Evolutionary conservation across 2,113 vertebrate species (phyloP).

Genomic region (Ptychochromis oligacanthus): DNA sequence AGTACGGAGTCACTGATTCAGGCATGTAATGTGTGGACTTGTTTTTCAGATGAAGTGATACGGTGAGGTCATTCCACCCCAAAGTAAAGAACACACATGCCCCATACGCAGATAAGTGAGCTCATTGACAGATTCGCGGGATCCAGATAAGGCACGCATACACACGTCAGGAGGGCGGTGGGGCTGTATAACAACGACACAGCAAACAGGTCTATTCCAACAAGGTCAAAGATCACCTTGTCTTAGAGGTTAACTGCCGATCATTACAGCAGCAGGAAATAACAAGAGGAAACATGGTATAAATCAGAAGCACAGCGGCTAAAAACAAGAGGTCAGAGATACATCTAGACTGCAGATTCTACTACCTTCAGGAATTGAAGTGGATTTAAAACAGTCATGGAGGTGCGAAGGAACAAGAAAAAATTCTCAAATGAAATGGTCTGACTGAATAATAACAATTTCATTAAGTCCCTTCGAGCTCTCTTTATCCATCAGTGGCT

Average conservation of each 20-base stretch:
- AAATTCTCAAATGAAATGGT: no score
- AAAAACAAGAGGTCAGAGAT: no score
- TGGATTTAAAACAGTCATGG: no score
- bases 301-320: no score
- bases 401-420: no score
- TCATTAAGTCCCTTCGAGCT: background rate
- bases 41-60: background rate
- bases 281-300: background rate
- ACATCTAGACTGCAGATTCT: no score
- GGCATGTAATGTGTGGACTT: background rate
- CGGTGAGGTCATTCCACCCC: background rate
- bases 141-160: background rate
- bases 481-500: background rate
- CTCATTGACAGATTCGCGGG: background rate
- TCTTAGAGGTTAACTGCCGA: background rate
- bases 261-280: background rate
- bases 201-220: background rate
- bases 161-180: background rate
- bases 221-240: slow-evolving; percentile 11
- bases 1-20: background rate
- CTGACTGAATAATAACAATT: background rate
- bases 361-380: no score
- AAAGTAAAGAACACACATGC: slow-evolving; percentile 12
- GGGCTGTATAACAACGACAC: background rate
- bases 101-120: background rate